A percentile compares a stretch with the other conserved stretches of the same genome.
Conservation (phyloP, 2,113 vertebrate genomes). For the Pogonocichla stellata region DNA sequence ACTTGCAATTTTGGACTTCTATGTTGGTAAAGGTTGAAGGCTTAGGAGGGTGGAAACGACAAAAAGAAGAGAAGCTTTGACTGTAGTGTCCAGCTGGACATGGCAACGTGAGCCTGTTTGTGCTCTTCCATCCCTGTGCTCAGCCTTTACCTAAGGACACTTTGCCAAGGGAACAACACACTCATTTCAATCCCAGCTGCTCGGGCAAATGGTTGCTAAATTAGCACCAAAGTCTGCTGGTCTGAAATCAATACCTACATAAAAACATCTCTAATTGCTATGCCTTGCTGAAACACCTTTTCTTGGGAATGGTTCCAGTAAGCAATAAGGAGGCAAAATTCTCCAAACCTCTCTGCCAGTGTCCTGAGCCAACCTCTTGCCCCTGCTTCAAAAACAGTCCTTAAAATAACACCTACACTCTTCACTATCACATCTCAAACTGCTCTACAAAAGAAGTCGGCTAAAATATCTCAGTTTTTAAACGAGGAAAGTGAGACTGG, state of each 20-base stretch:
- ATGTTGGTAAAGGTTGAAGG: background rate
- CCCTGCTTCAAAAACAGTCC: background rate
- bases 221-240: background rate
- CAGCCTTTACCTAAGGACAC: background rate
- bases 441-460: background rate
- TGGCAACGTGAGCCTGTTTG: accelerated
- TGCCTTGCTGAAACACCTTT: background rate
- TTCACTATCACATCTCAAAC: background rate
- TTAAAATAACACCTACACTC: conserved; percentile 16
- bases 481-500: background rate
- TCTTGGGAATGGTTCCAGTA: background rate
- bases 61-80: background rate
- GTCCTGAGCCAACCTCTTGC: background rate
- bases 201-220: background rate
- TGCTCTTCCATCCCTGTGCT: background rate
- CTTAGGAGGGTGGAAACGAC: background rate
- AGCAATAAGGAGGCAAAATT: background rate
- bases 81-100: background rate
- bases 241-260: background rate
- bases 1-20: background rate
- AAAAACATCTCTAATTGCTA: background rate
- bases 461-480: background rate
- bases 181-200: background rate
- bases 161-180: background rate
- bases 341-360: background rate